Percentiles rank a stretch among this genome's conserved stretches.
Evolutionary conservation across 2,888 invertebrate genomes (phyloP).

Genomic region (Tinea semifulvella): DNA sequence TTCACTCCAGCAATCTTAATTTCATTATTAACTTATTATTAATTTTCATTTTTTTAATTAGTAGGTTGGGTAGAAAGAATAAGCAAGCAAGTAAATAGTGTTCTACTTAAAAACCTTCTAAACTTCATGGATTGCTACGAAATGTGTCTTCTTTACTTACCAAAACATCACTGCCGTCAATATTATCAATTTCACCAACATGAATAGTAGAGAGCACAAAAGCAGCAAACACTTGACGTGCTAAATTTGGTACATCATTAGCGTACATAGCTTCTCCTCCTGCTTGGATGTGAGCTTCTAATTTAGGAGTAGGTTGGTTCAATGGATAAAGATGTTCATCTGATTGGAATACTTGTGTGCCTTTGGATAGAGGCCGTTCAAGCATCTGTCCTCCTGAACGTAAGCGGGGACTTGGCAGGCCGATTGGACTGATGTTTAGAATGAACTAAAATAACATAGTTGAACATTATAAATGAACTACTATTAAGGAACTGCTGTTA

Average conservation of each 20-base stretch:
- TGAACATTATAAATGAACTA: too few species aligned
- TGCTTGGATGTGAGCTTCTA: constrained; percentile 67
- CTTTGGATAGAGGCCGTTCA: constrained; percentile 68
- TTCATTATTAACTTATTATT: too few species aligned
- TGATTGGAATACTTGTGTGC: constrained; percentile 69
- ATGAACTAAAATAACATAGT: constrained; percentile 59
- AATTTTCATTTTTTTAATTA: too few species aligned
- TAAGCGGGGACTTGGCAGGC: constrained; percentile 38
- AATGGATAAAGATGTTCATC: constrained; percentile 72
- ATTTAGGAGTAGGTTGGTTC: constrained; percentile 73
- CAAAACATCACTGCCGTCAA: constrained; percentile 69
- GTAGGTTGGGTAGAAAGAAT: too few species aligned
- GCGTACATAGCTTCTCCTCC: constrained; percentile 74
- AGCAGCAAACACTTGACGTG: constrained; percentile 73
- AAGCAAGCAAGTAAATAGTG: too few species aligned
- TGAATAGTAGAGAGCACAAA: constrained; percentile 70
- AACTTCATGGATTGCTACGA: constrained; percentile 24
- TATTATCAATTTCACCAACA: constrained; percentile 62
- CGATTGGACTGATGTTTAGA: constrained; percentile 56
- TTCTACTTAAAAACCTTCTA: too few species aligned
- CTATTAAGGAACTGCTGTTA: too few species aligned
- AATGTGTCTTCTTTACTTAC: constrained; percentile 54
- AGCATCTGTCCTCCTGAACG: constrained; percentile 62
- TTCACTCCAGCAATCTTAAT: too few species aligned
- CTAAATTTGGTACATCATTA: constrained; percentile 67